Base-by-base conservation (phyloP, 2,797 vertebrate species). In the Eulemur mongoz region DNA sequence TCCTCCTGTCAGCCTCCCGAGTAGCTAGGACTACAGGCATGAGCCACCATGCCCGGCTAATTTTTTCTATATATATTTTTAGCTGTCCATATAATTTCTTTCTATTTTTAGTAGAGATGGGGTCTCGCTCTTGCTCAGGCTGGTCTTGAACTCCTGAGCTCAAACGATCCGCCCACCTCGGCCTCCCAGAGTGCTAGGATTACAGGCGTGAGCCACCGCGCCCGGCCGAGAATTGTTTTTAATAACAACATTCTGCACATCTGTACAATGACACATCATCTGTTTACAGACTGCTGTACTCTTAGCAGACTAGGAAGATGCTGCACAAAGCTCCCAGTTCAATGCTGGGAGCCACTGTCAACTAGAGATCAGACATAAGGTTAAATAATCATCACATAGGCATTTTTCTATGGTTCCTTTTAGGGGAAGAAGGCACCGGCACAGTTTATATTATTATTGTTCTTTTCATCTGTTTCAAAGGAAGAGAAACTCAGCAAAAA, bases 401-500 rank as follows among this genome's bases (percentile, higher is more conserved):
- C 15, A 84, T 50, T 91, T 89, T 85, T 48, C 81, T 23, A 2
- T 30, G 63, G 57, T 45, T 89, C 30, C 40, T 80, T 80, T 40
- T 17, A 4, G 54, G 10, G 17, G 17, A 78, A 84, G 17, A 67
- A 85, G 45, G 61, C 83, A 22, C 23, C 35, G 57, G 18, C 7
- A 89, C 23, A 54, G 13, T 43, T 87, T 63, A 85, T 14, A 35
- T 20, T 65, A 59, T 59, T 59, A 25, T 25, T 45, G 69, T 48
- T 40, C 35, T 91, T 81, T 81, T 61, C 25, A 80, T 35, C 54
- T 84, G 78, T 79, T 63, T 80, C n/a, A 81, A 79, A 93, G 32
- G 14, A 95, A 86, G 30, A 86, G 18, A 89, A 80, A 84, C 17
- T 95, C 78, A 80, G 76, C 65, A 14, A 73, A 59, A 52, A 92